Percentiles rank a stretch among this genome's conserved stretches.
phyloP scores from a whole-genome alignment of 2,113 vertebrate species.

The Riparia riparia region DNA sequence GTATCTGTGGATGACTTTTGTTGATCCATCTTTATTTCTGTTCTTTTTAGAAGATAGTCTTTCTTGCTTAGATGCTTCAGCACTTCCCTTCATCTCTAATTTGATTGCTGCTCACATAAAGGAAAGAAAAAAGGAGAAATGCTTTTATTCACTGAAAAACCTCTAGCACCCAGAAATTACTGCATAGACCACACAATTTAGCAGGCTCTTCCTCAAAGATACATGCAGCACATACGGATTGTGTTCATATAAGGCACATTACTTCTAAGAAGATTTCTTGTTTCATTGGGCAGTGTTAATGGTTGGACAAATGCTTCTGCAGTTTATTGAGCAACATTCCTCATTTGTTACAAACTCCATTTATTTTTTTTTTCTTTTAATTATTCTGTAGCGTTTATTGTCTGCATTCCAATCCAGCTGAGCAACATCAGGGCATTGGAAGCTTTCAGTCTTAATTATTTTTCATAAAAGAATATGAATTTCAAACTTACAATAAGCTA shows the following conservation, averaged over 20 bases:
- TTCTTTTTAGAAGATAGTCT: not conserved
- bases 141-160: not conserved
- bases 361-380: not conserved
- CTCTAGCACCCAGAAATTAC: not conserved
- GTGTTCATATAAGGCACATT: not conserved
- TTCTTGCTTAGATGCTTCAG: not conserved
- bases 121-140: not conserved
- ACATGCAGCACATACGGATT: not conserved
- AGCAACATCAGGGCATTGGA: not conserved
- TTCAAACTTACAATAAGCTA: not conserved
- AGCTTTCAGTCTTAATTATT: not conserved
- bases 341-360: not conserved
- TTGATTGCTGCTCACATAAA: not conserved
- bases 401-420: not conserved
- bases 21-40: not conserved
- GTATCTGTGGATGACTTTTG: not conserved
- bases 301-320: not conserved
- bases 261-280: not conserved
- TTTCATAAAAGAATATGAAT: constrained; percentile 5
- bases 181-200: not conserved
- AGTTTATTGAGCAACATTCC: constrained; percentile 4
- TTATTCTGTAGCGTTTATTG: constrained; percentile 7
- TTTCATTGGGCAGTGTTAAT: not conserved
- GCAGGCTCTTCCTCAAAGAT: not conserved
- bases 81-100: not conserved